Percentiles rank a stretch among this genome's conserved stretches.
These are phyloP conservation scores for Lepidocolaptes lacrymiger DNA, from an alignment of 2,797 vertebrate species.

Conservation along the genomic window DNA sequence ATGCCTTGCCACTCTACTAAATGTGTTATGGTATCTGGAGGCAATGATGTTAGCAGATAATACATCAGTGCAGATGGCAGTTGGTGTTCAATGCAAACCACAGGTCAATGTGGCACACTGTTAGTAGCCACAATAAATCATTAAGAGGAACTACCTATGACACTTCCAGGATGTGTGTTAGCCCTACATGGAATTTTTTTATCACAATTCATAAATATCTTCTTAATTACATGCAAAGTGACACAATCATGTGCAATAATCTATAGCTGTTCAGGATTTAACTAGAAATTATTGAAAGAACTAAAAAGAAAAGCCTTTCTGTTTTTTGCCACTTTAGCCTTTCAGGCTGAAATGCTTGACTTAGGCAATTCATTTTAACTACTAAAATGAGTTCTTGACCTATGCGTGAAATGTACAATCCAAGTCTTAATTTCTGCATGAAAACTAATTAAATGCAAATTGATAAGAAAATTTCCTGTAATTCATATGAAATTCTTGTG, in stretches of 20 bases:
- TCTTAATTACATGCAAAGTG: conserved; percentile 30
- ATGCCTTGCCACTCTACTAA: conserved; percentile 34
- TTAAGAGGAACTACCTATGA: conserved; percentile 66
- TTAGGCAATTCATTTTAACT: conserved; percentile 9
- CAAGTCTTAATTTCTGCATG: not conserved
- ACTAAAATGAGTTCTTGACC: conserved; percentile 13
- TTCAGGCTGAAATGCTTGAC: not conserved
- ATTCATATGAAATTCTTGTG: not conserved
- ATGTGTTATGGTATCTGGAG: conserved; percentile 15
- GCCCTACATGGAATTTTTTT: conserved; percentile 50
- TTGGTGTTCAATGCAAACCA: conserved; percentile 58
- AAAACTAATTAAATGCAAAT: conserved; percentile 3
- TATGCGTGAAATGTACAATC: not conserved
- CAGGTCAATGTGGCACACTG: conserved; percentile 41
- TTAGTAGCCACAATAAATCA: conserved; percentile 67
- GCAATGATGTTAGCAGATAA: conserved; percentile 58
- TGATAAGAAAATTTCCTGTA: not conserved
- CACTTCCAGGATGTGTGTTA: conserved; percentile 63
- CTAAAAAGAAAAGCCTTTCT: not conserved
- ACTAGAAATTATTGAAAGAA: not conserved
- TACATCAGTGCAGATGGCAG: conserved; percentile 57
- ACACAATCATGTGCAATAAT: not conserved
- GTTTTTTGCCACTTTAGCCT: not conserved
- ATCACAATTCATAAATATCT: conserved; percentile 47
- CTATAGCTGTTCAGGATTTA: not conserved